A percentile compares a stretch with the other conserved stretches of the same genome.
Conservation (phyloP, 2,888 invertebrate genomes). For the Drosophila parthenogenetica region DNA sequence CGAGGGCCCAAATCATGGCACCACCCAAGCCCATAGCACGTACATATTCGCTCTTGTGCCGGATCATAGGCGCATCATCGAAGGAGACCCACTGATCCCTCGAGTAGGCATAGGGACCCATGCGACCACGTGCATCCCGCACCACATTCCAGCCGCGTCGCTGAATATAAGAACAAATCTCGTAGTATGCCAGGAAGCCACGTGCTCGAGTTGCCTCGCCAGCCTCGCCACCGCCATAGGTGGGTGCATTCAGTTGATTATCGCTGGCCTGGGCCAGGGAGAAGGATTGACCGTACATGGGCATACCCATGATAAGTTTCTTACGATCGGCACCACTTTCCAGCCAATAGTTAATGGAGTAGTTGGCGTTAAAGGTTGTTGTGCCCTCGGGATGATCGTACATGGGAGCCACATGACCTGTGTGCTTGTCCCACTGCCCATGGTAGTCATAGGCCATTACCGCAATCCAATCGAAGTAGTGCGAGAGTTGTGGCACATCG, state of each 20-base stretch:
- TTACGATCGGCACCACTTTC: constrained; percentile 91
- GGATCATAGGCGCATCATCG: constrained; percentile 93
- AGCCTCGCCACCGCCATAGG: constrained; percentile 95
- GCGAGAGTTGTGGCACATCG: constrained; percentile 90
- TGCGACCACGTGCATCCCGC: constrained; percentile 91
- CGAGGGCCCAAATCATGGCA: constrained; percentile 95
- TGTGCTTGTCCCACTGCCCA: constrained; percentile 96
- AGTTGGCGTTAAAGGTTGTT: constrained; percentile 93
- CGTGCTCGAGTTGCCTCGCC: constrained; percentile 94
- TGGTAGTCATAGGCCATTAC: constrained; percentile 97
- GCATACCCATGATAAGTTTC: constrained; percentile 94
- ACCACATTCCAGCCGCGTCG: constrained; percentile 91
- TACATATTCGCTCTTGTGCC: constrained; percentile 93
- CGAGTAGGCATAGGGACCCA: constrained; percentile 94
- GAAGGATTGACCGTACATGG: constrained; percentile 96
- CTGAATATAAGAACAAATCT: constrained; percentile 93
- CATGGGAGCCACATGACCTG: constrained; percentile 96
- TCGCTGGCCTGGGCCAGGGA: constrained; percentile 89
- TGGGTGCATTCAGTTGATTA: constrained; percentile 90
- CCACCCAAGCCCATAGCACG: constrained; percentile 92
- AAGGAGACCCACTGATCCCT: constrained; percentile 97
- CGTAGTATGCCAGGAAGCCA: constrained; percentile 95
- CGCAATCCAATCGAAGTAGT: constrained; percentile 94
- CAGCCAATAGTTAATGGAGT: constrained; percentile 95
- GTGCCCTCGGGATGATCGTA: constrained; percentile 91